Percentiles rank a stretch among this genome's conserved stretches.
These are phyloP conservation scores for Nomada fucata DNA, from an alignment of 2,888 invertebrate species.

Conservation along the genomic window DNA sequence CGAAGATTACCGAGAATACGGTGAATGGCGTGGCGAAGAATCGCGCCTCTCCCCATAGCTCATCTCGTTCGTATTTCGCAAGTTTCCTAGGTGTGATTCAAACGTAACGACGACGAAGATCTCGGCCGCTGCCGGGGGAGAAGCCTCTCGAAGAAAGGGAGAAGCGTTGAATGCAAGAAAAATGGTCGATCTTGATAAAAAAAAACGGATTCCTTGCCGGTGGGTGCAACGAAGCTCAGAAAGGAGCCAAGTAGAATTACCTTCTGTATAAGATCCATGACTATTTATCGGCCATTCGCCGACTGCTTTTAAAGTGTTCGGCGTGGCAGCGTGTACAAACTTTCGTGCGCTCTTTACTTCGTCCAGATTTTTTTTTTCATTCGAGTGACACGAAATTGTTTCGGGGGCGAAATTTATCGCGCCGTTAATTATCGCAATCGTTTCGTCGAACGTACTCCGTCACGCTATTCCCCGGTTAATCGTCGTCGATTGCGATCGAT, in stretches of 20 bases:
- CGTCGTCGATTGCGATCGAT: slow-evolving; percentile 17
- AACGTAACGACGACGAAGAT: neutral
- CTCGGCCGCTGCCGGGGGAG: neutral
- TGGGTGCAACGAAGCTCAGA: neutral
- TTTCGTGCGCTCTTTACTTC: neutral
- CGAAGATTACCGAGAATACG: neutral
- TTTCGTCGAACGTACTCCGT: slow-evolving; percentile 4
- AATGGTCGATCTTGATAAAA: neutral
- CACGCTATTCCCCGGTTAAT: slow-evolving; percentile 6
- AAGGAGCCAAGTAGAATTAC: neutral
- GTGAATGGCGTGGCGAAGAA: neutral
- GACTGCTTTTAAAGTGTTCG: neutral
- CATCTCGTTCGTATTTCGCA: neutral
- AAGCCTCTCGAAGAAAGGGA: neutral
- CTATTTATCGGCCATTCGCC: neutral
- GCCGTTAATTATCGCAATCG: slow-evolving; percentile 23
- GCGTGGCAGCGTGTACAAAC: neutral
- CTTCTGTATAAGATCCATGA: slow-evolving; percentile 3
- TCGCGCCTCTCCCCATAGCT: neutral
- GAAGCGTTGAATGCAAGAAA: neutral
- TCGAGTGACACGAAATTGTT: neutral
- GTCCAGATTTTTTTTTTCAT: neutral
- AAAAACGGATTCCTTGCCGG: too few relatives aligned
- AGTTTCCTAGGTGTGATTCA: neutral
- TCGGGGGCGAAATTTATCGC: slow-evolving; percentile 7